phyloP scores from a whole-genome alignment of 1,140 invertebrate species.

The Drosophila trapezifrons region DNA sequence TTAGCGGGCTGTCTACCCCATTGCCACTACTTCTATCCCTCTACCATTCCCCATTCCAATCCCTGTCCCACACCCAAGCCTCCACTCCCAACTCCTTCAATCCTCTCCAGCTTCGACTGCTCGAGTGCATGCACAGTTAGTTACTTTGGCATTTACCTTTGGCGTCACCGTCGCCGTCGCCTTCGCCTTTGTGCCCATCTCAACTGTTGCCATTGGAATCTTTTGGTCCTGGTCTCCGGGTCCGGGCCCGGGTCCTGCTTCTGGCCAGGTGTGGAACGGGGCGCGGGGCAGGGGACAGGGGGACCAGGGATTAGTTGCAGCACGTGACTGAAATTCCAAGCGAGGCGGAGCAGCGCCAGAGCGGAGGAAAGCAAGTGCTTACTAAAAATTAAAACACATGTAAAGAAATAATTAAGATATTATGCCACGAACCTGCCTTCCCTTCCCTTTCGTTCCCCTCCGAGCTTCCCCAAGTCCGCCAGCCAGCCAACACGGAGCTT shows the following conservation, averaged over 20 bases:
- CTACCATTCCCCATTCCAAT: not conserved
- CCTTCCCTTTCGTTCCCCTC: not conserved
- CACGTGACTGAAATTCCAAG: slow-evolving; percentile 78
- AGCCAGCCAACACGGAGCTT: not conserved
- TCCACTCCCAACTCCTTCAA: not conserved
- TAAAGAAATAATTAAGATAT: slow-evolving; percentile 82
- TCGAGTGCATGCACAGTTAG: slow-evolving; percentile 60
- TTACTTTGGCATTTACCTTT: slow-evolving; percentile 76
- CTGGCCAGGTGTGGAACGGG: slow-evolving; percentile 1
- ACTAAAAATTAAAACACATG: slow-evolving; percentile 82
- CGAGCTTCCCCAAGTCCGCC: too few relatives aligned
- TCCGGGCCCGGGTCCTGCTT: not conserved
- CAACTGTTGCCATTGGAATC: slow-evolving; percentile 67
- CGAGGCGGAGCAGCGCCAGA: slow-evolving; percentile 1
- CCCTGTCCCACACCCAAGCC: too few relatives aligned
- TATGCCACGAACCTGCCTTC: slow-evolving; percentile 55
- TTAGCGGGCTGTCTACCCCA: slow-evolving; percentile 37
- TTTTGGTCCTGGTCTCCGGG: slow-evolving; percentile 7
- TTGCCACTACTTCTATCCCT: not conserved
- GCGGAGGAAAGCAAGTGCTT: slow-evolving; percentile 50
- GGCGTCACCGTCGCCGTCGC: slow-evolving; percentile 25
- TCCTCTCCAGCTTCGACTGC: slow-evolving; percentile 9
- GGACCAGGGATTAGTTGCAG: slow-evolving; percentile 70
- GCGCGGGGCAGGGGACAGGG: too few relatives aligned
- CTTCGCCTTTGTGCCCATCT: slow-evolving; percentile 30